Base-by-base conservation (phyloP, 2,797 vertebrate genomes). In the Helicolenus hilgendorfi region DNA sequence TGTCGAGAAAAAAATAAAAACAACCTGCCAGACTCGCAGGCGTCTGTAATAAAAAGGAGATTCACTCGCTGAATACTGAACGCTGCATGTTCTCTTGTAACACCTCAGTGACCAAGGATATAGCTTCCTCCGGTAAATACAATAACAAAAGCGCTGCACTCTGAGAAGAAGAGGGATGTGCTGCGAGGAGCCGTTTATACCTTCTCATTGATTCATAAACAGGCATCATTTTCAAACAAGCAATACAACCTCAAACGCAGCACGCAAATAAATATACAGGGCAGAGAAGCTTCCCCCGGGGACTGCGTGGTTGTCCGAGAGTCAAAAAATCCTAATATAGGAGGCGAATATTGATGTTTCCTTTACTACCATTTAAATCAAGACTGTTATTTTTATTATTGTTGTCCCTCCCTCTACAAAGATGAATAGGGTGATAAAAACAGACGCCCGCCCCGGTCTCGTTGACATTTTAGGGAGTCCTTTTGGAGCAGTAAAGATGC, bases 381-480 rank as follows among this genome's bases (percentile, higher is more conserved):
- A 86, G 85, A 89, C 86, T 83, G 82, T 94, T 95, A 92, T 95
- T 95, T 94, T 94, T 94, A 95, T 93, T 90, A 92, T 94, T 93
- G 90, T 81, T 75, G 90, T 92, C 87, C 79, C 75, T 92, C 87
- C 79, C 77, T 71, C 79, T 89, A 18, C 65, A 79, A 55, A 89
- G 93, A 97, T 93, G 84, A 95, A 96, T 87, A 78, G 93, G 81
- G 73, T 74, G 75, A 93, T 94, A 96, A 96, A 95, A 92, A 87
- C 79, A 72, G 83, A 84, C 24, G 81, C 79, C 87, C 41, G 49
- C 72, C 89, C 76, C 18, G 22, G 81, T 87, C 77, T 74, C 65
- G 77, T 91, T 96, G 96, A 96, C 97, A 96, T 97, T 96, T 97
- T 88, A 93, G 92, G 85, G 81, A 95, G 93, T 95, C 96, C 96